Evolutionary conservation across 2,113 vertebrate genomes (phyloP).

Genomic region (Anser cygnoides): DNA sequence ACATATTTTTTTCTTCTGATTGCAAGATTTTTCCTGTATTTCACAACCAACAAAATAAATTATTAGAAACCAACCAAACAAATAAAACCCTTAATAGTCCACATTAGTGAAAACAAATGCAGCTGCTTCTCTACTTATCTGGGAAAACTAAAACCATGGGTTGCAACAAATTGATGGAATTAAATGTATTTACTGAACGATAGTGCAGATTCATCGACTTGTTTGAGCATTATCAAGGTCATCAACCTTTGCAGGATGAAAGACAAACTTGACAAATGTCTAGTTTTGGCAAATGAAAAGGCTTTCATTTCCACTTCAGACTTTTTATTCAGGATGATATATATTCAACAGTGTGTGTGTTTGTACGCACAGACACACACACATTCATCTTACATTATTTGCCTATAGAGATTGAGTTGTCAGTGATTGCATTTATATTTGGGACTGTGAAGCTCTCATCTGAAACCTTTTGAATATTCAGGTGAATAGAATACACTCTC

Average conservation of each 20-base stretch:
- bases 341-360: background rate
- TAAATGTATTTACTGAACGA: background rate
- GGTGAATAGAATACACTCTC: background rate
- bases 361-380: background rate
- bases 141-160: background rate
- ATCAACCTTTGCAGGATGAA: background rate
- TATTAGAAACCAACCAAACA: background rate
- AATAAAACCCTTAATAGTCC: background rate
- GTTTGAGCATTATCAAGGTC: background rate
- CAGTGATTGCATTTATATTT: background rate
- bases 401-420: background rate
- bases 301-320: background rate
- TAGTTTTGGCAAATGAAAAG: background rate
- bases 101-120: background rate
- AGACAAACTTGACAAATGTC: background rate
- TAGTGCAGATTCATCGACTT: background rate
- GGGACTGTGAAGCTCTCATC: background rate
- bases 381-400: background rate
- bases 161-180: background rate
- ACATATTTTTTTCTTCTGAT: background rate
- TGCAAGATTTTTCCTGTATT: background rate
- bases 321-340: background rate
- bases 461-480: background rate
- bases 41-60: background rate
- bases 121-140: background rate